Evolutionary conservation across 2,113 vertebrate genomes (phyloP), one percentile per base, ranked within the genome.

Genomic region (Rhabdomys dilectus): DNA sequence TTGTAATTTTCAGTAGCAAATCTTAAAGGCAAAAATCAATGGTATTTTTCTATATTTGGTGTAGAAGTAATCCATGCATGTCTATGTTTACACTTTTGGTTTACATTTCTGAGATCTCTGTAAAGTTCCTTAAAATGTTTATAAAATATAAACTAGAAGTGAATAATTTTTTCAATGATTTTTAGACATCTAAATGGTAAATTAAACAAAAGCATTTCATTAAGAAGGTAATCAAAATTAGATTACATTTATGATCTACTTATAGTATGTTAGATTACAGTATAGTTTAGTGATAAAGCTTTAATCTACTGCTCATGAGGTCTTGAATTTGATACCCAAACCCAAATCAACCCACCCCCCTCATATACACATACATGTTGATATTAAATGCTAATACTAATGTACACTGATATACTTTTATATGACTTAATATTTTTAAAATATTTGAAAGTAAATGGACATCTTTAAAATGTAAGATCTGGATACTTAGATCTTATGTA

Each of bases 361-460:
- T 72, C 24, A 11, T 72, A 6, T 31, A 34, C 31, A 58, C 22
- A 48, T 7, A 75, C 72, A 75, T 22, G 21, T 75, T 6, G 8
- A 31, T 34, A 66, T 21, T 75, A 39, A 21, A 75, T 75, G 73
- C 42, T 24, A 39, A 75, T 11, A 11, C 21, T 75, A 42, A 75
- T 58, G 3, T 89, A 51, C 51, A 51, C 17, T 15, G 66, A 34
- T 68, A 29, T 58, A 7, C 42, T 93, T 56, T 91, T 19, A 5
- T 64, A 31, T 85, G 45, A 16, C 66, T 73, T 89, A 73, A 9
- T 73, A 73, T 86, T 91, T 89, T n/a, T 89, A 24, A 89, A 88
- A 15, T 80, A 66, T 85, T 58, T 89, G n/a, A 95, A 88, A 77
- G 53, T 89, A 9, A 3, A 80, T 60, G 21, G 8, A 62, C 64